Base-by-base conservation (phyloP, 2,113 vertebrate genomes). In the Sclerurus mexicanus region DNA sequence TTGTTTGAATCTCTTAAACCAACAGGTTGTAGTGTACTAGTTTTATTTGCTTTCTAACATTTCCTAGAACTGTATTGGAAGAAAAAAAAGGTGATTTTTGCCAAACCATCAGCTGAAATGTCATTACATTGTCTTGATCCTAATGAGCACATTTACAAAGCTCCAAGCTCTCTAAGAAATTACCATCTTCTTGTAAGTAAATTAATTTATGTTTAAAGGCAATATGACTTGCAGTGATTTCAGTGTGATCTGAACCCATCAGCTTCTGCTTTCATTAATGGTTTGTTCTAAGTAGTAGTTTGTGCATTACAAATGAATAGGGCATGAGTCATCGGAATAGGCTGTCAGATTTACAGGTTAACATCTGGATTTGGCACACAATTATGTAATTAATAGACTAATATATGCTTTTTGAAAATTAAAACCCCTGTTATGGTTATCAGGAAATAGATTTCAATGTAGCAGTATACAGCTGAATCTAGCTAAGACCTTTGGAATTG, bases 401-500 rank as follows among this genome's bases (percentile, higher is more conserved):
- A 68, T 82, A 47, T 20, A 37, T 35, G 22, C 40, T 56, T 67
- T 90, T 49, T 30, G 49, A 60, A 71, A 89, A 75, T 67, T 40
- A 80, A 50, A 42, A 23, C 5, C 13, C 13, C 23, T 60, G 37
- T 69, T 95, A 85, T 15, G 67, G 79, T 94, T 89, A 24, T 86
- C 92, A 89, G 97, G 92, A 96, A 97, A 89, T 79, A 71, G 89
- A 86, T 77, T 82, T 62, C 33, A 40, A 37, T 73, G 37, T 84
- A 63, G 64, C 39, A 62, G 35, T 42, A 49, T 62, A 44, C 14
- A 30, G 89, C 71, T 88, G 27, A 75, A 64, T 93, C 50, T 49
- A 81, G 50, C 73, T 88, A 50, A 78, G 78, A 93, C 67, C 67
- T 67, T 53, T 89, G 89, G 72, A 95, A 63, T 71, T 81, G 31